phyloP scores from a whole-genome alignment of 2,797 vertebrate species.

The Crypturellus tataupa region DNA sequence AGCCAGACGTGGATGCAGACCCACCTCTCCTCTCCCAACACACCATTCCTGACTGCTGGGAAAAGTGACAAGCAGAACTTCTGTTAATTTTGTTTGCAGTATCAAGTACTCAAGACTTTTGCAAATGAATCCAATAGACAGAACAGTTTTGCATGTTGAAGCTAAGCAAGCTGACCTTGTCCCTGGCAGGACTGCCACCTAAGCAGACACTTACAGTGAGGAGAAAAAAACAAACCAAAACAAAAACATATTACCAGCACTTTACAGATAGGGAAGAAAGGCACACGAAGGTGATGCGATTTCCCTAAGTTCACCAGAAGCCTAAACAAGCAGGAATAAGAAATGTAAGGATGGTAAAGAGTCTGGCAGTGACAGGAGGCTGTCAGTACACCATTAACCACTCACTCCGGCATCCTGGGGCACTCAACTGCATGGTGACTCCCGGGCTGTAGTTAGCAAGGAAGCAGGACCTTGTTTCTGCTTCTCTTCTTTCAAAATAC shows the following conservation, averaged over 20 bases:
- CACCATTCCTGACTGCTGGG: no score
- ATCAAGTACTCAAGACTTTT: background rate
- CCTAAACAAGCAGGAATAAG: background rate
- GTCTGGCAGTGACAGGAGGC: fast-evolving
- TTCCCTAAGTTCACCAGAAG: background rate
- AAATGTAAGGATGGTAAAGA: background rate
- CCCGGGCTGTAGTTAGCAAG: background rate
- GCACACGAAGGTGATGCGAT: background rate
- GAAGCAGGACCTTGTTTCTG: background rate
- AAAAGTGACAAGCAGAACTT: background rate
- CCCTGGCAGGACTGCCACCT: background rate
- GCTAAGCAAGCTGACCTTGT: background rate
- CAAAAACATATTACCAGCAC: background rate
- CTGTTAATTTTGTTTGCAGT: background rate
- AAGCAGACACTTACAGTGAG: background rate
- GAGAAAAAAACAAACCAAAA: background rate
- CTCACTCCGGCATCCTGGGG: background rate
- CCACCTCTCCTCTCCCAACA: no score
- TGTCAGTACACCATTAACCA: background rate
- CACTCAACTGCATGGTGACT: no score
- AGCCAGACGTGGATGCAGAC: no score
- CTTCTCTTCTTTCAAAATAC: background rate
- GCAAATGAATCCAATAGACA: background rate
- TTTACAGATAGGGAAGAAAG: background rate
- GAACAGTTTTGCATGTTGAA: fast-evolving